Conservation (phyloP, 2,113 vertebrate genomes). For the Oreocharis arfaki region DNA sequence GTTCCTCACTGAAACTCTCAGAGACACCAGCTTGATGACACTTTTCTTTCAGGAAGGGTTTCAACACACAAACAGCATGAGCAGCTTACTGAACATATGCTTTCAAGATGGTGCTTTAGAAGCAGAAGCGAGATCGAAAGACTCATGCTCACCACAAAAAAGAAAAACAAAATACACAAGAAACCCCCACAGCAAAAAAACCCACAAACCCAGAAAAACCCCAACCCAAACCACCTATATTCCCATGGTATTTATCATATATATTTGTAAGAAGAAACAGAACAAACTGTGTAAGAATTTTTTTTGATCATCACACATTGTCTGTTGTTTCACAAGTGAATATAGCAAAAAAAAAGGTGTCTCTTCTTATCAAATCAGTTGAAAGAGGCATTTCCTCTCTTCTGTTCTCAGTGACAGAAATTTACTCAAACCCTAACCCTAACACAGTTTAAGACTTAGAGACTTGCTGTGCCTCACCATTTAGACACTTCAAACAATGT, state of each 20-base stretch:
- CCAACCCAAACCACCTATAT: background rate
- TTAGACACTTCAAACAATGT: background rate
- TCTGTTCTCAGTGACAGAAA: background rate
- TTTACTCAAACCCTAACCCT: background rate
- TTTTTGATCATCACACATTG: background rate
- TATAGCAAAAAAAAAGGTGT: background rate
- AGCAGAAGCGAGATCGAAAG: background rate
- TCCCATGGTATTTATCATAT: background rate
- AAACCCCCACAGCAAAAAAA: fast-evolving
- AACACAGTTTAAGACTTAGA: background rate
- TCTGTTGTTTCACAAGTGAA: background rate
- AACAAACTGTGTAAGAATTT: background rate
- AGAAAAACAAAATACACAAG: background rate
- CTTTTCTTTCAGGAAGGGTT: background rate
- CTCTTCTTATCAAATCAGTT: background rate
- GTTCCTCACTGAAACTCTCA: background rate
- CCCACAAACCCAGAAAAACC: background rate
- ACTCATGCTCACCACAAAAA: background rate
- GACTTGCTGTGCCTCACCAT: background rate
- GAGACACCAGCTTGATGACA: background rate
- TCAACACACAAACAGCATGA: background rate
- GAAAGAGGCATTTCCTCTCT: background rate
- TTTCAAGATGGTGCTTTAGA: slow-evolving; percentile 1
- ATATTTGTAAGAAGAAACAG: background rate
- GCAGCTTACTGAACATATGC: slow-evolving; percentile 16